A percentile compares a stretch with the other conserved stretches of the same genome.
Evolutionary conservation across 2,888 invertebrate genomes (phyloP).

Genomic region (Nymphalis c-album): DNA sequence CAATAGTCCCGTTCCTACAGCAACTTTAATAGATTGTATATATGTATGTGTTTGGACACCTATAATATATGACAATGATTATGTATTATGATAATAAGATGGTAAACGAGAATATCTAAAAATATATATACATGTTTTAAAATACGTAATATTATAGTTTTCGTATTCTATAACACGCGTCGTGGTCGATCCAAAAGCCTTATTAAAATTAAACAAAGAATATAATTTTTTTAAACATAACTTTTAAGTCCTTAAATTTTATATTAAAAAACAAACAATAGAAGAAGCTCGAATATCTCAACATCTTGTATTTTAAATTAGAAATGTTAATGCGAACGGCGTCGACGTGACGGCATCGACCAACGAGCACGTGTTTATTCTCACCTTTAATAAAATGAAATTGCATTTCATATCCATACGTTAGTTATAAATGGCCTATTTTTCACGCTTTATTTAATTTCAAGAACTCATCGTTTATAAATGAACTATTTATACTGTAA

Average conservation of each 20-base stretch:
- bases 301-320: conserved; percentile 6
- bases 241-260: too few species aligned
- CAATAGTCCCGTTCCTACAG: too few species aligned
- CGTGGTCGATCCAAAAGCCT: too few species aligned
- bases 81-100: too few species aligned
- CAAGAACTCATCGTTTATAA: not conserved
- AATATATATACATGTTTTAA: not conserved
- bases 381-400: conserved; percentile 9
- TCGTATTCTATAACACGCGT: not conserved
- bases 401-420: not conserved
- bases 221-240: too few species aligned
- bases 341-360: conserved; percentile 1
- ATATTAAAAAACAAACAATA: too few species aligned
- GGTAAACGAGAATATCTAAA: too few species aligned
- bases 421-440: not conserved
- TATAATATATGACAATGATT: too few species aligned
- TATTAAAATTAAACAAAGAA: too few species aligned
- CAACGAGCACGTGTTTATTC: not conserved
- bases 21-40: too few species aligned
- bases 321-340: not conserved
- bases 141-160: not conserved
- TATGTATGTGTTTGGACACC: too few species aligned
- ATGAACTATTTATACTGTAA: not conserved
- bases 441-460: conserved; percentile 22
- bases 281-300: not conserved